Base-by-base conservation (phyloP, 2,113 vertebrate species). In the Rhea pennata region DNA sequence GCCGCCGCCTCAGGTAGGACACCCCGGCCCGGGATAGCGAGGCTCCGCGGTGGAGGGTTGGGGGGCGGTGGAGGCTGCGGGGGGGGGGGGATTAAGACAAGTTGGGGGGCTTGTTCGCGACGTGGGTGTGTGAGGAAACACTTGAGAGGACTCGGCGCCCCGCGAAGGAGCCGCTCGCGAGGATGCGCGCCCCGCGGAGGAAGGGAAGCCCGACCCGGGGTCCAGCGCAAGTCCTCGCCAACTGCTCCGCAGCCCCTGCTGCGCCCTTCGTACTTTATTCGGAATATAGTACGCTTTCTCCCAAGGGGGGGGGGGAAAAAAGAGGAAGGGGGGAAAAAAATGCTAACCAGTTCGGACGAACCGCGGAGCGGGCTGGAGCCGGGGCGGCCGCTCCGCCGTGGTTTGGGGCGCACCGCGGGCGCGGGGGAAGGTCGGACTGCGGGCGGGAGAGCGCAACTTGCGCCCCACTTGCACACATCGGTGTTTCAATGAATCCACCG, bases 391-490 rank as follows among this genome's bases (percentile, higher is more conserved):
- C 29, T 56, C 39, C 33, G 22, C 27, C 13, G 84, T 8, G 42
- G 51, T 7, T 46, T 92, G 40, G 10, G 76, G 80, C 64, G 53
- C 71, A 36, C 39, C 82, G 27, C 3, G 31, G 42, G 42, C 31
- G 44, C 17, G 1, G n/a, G 11, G 42, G 13, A 12, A 2, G 13
- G 27, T 1, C 29, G 7, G 6, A 70, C 22, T 48, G 64, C 20
- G 23, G 66, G 70, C 48, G 29, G 65, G 72, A 94, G 92, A 92
- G 96, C 48, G 96, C 96, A 98, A 98, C 98, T 98, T 97, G 95
- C 88, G 58, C 69, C 24, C 71, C 65, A 91, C 98, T 98, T 97
- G 86, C 97, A 97, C 97, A 97, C 98, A 98, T 98, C 92, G 96
- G 94, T 95, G 90, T 95, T 98, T 97, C 97, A 98, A 98, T 96